Evolutionary conservation across 2,888 invertebrate species (phyloP), one percentile per base, ranked within the genome.

Genomic region (Xylota sylvarum): DNA sequence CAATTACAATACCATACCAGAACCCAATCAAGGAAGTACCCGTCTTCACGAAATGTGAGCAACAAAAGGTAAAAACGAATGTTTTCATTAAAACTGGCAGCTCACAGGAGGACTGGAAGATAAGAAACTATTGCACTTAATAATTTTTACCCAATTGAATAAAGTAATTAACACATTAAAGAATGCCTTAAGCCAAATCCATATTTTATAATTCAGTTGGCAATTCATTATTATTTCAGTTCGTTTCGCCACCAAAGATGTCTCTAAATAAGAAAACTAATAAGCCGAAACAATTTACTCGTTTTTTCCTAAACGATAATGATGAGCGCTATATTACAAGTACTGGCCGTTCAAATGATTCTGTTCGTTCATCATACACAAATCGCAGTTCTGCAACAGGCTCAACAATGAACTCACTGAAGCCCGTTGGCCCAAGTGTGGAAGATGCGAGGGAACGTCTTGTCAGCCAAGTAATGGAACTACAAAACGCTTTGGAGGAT

Each of bases 401-500:
- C 60, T 92, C 94, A 0, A 94, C 94, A 1, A 94, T 94, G 52
- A 94, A 95, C 64, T 95, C 95, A 85, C 93, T 95, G 76, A 96
- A 96, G 83, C 94, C 95, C 89, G 94, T 94, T 9, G 95, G 95
- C 69, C 96, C 97, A 2, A 99, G 99, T 92, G 99, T 99, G 92
- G 97, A 98, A 90, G 99, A 99, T 92, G 99, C 99, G 91, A 99
- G 99, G 92, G 98, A 99, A 2, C 95, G 99, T 72, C 93, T 99
- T 79, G 99, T 99, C 90, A 96, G 98, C 2, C 99, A 99, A 94
- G 99, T 99, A 23, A 93, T 99, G 88, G 99, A 99, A 93, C 93
- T 99, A 74, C 99, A 99, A 92, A 99, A 99, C 91, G 99, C 99
- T 55, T 94, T 99, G 74, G 99, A 99, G 94, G 99, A 99, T 95